A percentile compares a stretch with the other conserved stretches of the same genome.
Evolutionary conservation across 2,888 invertebrate species (phyloP).

Genomic region (Cerastis rubricosa): DNA sequence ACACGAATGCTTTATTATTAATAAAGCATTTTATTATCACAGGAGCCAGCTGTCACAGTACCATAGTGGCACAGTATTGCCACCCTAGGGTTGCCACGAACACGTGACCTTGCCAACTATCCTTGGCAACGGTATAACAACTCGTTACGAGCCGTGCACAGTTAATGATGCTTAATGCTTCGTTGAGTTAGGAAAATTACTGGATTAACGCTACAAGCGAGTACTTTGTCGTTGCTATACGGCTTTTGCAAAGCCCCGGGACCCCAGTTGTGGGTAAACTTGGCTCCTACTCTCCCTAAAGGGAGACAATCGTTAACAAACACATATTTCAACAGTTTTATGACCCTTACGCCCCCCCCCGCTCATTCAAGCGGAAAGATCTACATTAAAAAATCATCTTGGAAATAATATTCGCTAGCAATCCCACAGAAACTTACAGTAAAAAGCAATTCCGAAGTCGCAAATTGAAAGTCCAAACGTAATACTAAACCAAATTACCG

Average conservation of each 20-base stretch:
- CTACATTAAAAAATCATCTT: slow-evolving; percentile 38
- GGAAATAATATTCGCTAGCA: slow-evolving; percentile 39
- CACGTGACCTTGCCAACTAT: slow-evolving; percentile 63
- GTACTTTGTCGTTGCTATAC: slow-evolving; percentile 56
- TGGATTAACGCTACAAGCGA: slow-evolving; percentile 62
- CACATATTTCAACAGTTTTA: slow-evolving; percentile 37
- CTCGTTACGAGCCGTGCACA: slow-evolving; percentile 58
- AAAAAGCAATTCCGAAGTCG: slow-evolving; percentile 58
- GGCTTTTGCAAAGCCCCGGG: slow-evolving; percentile 32
- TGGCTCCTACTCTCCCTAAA: neutral
- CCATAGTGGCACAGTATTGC: neutral
- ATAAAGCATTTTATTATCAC: slow-evolving; percentile 55
- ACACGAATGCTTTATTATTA: slow-evolving; percentile 59
- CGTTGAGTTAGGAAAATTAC: slow-evolving; percentile 67
- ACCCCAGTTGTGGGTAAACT: slow-evolving; percentile 26
- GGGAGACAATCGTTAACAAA: slow-evolving; percentile 44
- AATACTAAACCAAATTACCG: slow-evolving; percentile 64
- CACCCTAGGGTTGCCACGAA: slow-evolving; percentile 58
- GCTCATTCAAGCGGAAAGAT: slow-evolving; percentile 25
- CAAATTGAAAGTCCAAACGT: slow-evolving; percentile 67
- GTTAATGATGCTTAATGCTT: slow-evolving; percentile 69
- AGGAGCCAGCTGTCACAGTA: slow-evolving; percentile 49
- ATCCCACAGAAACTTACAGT: slow-evolving; percentile 49
- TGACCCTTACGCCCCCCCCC: slow-evolving; percentile 8
- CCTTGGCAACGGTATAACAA: slow-evolving; percentile 62